A percentile compares a stretch with the other conserved stretches of the same genome.
Evolutionary conservation across 1,140 invertebrate genomes (phyloP).

Genomic region (Gyrodactylus bullatarudis): DNA sequence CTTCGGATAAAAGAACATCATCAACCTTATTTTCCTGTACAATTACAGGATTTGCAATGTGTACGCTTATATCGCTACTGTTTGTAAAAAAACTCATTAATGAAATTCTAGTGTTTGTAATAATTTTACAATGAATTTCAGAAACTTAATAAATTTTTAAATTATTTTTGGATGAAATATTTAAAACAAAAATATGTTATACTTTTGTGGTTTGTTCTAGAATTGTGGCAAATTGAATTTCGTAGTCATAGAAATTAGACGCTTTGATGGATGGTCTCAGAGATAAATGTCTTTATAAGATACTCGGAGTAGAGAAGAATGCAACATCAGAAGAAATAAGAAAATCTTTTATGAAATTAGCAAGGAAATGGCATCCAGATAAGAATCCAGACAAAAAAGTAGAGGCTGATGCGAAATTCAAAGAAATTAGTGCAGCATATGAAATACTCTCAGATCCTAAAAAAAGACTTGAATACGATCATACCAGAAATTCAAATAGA

Average conservation of each 20-base stretch:
- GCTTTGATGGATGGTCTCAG: background rate
- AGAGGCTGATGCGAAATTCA: background rate
- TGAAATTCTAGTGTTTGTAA: no score
- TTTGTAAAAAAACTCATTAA: no score
- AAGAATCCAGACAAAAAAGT: background rate
- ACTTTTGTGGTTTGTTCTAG: no score
- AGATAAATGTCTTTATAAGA: slow-evolving; percentile 3
- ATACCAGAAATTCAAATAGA: background rate
- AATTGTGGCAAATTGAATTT: background rate
- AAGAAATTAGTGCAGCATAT: slow-evolving; percentile 3
- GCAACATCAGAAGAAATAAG: slow-evolving; percentile 5
- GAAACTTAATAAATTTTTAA: no score
- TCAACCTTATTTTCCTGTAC: no score
- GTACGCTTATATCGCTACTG: no score
- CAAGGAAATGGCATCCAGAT: slow-evolving; percentile 5
- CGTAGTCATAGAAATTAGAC: background rate
- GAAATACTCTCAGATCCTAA: background rate
- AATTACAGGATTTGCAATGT: no score
- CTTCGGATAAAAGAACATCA: no score
- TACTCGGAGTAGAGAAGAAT: slow-evolving; percentile 1
- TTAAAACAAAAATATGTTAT: no score
- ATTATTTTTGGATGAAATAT: no score
- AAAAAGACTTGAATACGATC: background rate
- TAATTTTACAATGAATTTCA: no score
- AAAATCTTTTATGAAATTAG: background rate